Base-by-base conservation (phyloP, 2,797 vertebrate species). In the Tokudaia tokunoshimensis region DNA sequence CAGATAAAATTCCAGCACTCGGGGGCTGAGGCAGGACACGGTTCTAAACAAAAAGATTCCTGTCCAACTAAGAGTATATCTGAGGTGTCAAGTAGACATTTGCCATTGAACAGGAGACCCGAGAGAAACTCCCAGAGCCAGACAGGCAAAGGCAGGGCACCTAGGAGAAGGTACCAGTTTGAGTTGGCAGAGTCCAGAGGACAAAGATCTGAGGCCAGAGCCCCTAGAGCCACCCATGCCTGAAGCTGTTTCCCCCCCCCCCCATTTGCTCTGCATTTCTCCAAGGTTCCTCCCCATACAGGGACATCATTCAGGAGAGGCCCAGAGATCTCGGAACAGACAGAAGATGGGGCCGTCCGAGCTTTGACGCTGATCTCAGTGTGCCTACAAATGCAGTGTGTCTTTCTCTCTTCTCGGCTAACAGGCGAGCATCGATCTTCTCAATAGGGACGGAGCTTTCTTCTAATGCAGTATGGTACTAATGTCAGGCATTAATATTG, bases 71-170 rank as follows among this genome's bases (percentile, higher is more conserved):
- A 65, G 89, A 44, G 17, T 41, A 20, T n/a, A 1, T 13, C 50
- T 80, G 31, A 9, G 14, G 52, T 47, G 6, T 41, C 81, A 44
- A 8, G 12, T 50, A 20, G 57, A 59, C 15, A 2, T 3, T 47
- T 0, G 9, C 52, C 70, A 3, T 3, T 0, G 37, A 1, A 0
- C 20, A 29, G 50, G 24, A n/a, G 34, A 20, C 22, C 17, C 9
- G 31, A 47, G 26, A 57, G 57, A 81, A 80, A 29, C 19, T 19
- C 37, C 24, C 47, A 59, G 12, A 57, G 50, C 14, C 55, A 61
- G 52, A 31, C 6, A 22, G 44, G 26, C 67, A 31, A 55, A 44
- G 24, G 20, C 12, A n/a, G 3, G 44, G 6, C 37, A 55, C 41
- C 74, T 61, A 20, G 20, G 14, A 47, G 26, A 61, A 47, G 82